These are phyloP conservation scores for Anhinga rufa DNA, from an alignment of 2,113 vertebrate species.

Conservation along the genomic window DNA sequence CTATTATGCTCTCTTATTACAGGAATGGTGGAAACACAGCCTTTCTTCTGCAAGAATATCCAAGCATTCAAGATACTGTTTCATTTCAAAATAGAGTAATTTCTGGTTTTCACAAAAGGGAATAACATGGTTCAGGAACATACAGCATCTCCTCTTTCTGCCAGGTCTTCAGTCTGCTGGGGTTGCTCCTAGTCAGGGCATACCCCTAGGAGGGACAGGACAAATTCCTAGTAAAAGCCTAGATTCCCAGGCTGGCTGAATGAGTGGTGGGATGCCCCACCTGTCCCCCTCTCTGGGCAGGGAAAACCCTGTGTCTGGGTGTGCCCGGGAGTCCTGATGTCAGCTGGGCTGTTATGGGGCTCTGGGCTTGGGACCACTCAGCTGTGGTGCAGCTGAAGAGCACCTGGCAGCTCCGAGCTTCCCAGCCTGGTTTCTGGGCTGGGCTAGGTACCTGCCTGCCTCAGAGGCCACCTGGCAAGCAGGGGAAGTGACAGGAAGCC, in stretches of 20 bases:
- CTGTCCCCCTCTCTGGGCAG: neutral
- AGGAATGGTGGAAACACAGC: neutral
- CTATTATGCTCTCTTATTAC: neutral
- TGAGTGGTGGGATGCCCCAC: neutral
- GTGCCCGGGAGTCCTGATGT: neutral
- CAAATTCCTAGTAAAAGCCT: neutral
- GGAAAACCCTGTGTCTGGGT: neutral
- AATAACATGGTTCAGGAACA: neutral
- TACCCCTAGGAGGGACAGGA: neutral
- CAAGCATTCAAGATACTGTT: neutral
- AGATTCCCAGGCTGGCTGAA: neutral
- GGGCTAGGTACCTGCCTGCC: neutral
- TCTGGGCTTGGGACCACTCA: neutral
- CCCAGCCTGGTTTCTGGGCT: neutral
- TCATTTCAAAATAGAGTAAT: neutral
- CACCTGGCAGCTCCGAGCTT: neutral
- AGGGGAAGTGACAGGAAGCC: neutral
- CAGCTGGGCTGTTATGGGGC: rapidly evolving
- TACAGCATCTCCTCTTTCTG: neutral
- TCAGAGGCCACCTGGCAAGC: neutral
- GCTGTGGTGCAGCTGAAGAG: neutral
- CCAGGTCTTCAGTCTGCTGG: neutral
- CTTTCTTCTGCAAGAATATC: neutral
- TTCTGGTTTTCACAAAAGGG: neutral
- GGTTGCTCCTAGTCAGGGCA: neutral